Evolutionary conservation across 2,888 invertebrate species (phyloP).

Genomic region (Serripes groenlandicus): DNA sequence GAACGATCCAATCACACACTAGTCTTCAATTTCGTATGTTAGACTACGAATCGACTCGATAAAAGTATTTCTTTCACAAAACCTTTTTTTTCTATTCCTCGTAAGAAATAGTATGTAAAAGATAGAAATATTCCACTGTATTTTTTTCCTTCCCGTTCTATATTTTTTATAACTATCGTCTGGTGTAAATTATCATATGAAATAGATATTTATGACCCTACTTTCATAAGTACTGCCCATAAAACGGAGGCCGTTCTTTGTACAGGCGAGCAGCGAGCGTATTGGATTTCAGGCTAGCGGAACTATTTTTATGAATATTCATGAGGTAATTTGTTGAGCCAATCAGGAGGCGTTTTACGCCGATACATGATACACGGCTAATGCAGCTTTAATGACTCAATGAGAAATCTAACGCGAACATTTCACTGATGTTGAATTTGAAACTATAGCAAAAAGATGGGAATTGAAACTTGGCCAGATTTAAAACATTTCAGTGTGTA

Average conservation of each 20-base stretch:
- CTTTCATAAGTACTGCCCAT: conserved; percentile 18
- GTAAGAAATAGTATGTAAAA: conserved; percentile 14
- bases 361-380: conserved; percentile 53
- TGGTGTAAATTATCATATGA: conserved; percentile 22
- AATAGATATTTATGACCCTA: conserved; percentile 24
- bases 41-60: conserved; percentile 10
- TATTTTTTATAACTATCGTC: conserved; percentile 23
- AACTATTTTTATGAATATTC: conserved; percentile 75
- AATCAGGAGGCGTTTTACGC: conserved; percentile 47
- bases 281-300: conserved; percentile 56
- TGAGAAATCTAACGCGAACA: conserved; percentile 25
- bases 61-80: conserved; percentile 5
- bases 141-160: conserved; percentile 6
- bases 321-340: conserved; percentile 59
- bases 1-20: conserved; percentile 28
- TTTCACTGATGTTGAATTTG: conserved; percentile 16
- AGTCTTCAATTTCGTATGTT: not conserved
- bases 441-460: not conserved
- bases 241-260: conserved; percentile 6
- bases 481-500: not conserved
- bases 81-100: not conserved
- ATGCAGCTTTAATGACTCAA: conserved; percentile 47
- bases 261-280: conserved; percentile 26
- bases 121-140: not conserved
- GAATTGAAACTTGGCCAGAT: conserved; percentile 4